phyloP scores from a whole-genome alignment of 2,797 vertebrate species.

The Discoglossus pictus region DNA sequence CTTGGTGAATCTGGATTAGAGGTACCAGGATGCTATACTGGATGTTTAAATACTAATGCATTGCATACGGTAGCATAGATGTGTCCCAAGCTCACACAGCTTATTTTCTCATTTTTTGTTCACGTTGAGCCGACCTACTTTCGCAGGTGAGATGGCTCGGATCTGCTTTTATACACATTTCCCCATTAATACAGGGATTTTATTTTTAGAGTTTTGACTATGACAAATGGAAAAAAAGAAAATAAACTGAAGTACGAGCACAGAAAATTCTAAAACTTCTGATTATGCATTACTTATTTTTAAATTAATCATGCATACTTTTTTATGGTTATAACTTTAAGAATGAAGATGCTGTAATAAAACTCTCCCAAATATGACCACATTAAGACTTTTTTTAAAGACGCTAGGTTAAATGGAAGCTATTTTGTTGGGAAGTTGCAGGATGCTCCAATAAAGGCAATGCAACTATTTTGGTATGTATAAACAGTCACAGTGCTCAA shows the following conservation, averaged over 20 bases:
- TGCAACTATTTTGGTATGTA: too few species aligned
- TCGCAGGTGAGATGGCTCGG: slow-evolving; percentile 57
- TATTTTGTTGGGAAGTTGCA: too few species aligned
- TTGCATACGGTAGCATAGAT: not conserved
- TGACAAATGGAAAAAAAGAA: slow-evolving; percentile 10
- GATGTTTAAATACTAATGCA: slow-evolving; percentile 1
- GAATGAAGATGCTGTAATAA: too few species aligned
- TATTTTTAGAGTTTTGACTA: slow-evolving; percentile 14
- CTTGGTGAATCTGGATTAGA: not conserved
- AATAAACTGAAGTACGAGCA: not conserved
- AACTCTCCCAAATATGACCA: too few species aligned
- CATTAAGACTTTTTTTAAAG: too few species aligned
- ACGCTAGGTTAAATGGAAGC: too few species aligned
- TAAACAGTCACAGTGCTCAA: too few species aligned
- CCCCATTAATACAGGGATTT: slow-evolving; percentile 49
- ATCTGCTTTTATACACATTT: slow-evolving; percentile 56
- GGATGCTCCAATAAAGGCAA: too few species aligned
- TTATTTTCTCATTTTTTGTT: slow-evolving; percentile 54
- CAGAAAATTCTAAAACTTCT: not conserved
- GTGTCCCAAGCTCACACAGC: slow-evolving; percentile 49
- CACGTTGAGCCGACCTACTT: slow-evolving; percentile 55
- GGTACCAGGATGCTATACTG: not conserved
- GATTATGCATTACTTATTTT: too few species aligned
- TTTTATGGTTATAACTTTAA: too few species aligned
- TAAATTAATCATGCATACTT: too few species aligned